phyloP scores from a whole-genome alignment of 92 coral and sea anemone species.

The Epizoanthus fatuus region DNA sequence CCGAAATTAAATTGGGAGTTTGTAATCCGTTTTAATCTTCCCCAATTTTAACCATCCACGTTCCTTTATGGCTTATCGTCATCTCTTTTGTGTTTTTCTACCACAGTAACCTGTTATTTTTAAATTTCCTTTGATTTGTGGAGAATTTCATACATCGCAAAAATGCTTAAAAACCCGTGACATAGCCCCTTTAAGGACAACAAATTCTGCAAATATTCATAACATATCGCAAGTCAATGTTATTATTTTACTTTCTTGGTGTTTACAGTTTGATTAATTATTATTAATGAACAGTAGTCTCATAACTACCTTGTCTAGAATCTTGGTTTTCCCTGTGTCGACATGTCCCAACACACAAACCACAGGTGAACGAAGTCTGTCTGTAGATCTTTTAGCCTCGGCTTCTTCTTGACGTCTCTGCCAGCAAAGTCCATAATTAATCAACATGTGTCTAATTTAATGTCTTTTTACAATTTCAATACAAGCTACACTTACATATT shows the following conservation, averaged over 20 bases:
- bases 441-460: not conserved
- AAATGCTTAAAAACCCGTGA: too few relatives aligned
- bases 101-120: too few relatives aligned
- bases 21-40: too few relatives aligned
- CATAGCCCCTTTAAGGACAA: too few relatives aligned
- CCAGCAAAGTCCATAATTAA: not conserved
- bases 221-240: not conserved
- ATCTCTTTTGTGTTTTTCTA: too few relatives aligned
- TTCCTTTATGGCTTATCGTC: too few relatives aligned
- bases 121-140: too few relatives aligned
- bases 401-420: slow-evolving; percentile 89
- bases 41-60: too few relatives aligned
- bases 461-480: not conserved
- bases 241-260: not conserved
- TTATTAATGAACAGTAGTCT: not conserved
- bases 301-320: slow-evolving; percentile 88
- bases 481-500: not conserved
- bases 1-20: too few relatives aligned
- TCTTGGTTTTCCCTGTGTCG: slow-evolving; percentile 98
- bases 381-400: slow-evolving; percentile 82
- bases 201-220: too few relatives aligned
- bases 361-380: slow-evolving; percentile 94
- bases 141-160: too few relatives aligned
- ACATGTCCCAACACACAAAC: slow-evolving; percentile 99
- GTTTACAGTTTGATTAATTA: not conserved